Conservation (phyloP, 2,888 invertebrate genomes). For the Cryptosula pallasiana region DNA sequence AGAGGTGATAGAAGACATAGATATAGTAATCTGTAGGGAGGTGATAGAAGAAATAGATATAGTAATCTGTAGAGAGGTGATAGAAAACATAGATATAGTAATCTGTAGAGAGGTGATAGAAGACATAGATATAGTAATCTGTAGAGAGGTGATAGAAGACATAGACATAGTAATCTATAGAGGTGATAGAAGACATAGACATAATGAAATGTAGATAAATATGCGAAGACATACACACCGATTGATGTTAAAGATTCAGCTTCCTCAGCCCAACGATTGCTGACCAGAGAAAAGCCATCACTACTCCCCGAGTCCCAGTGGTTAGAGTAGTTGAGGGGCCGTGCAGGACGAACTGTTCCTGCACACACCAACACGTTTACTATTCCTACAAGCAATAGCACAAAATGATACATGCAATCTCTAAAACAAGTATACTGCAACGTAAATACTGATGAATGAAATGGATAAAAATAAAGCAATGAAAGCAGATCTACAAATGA, state of each 20-base stretch:
- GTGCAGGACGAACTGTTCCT: background rate
- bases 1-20: too few species aligned
- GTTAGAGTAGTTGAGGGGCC: background rate
- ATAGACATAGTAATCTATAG: too few species aligned
- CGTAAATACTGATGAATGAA: background rate
- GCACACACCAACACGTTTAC: conserved; percentile 4
- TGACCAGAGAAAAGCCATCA: background rate
- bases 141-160: too few species aligned
- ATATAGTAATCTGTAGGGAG: too few species aligned
- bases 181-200: background rate
- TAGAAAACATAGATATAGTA: too few species aligned
- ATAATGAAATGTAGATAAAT: background rate
- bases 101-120: too few species aligned
- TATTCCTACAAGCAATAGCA: background rate
- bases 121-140: too few species aligned
- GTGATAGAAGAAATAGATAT: too few species aligned
- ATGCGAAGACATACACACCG: background rate
- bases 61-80: too few species aligned
- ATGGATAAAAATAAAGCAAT: background rate
- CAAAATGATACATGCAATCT: too few species aligned
- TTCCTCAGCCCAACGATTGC: background rate
- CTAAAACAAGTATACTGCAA: background rate
- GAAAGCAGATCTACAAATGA: background rate
- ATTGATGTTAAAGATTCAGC: background rate
- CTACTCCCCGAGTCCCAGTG: background rate